These are phyloP conservation scores for Nephotettix cincticeps DNA, from an alignment of 1,140 invertebrate species.

Conservation along the genomic window DNA sequence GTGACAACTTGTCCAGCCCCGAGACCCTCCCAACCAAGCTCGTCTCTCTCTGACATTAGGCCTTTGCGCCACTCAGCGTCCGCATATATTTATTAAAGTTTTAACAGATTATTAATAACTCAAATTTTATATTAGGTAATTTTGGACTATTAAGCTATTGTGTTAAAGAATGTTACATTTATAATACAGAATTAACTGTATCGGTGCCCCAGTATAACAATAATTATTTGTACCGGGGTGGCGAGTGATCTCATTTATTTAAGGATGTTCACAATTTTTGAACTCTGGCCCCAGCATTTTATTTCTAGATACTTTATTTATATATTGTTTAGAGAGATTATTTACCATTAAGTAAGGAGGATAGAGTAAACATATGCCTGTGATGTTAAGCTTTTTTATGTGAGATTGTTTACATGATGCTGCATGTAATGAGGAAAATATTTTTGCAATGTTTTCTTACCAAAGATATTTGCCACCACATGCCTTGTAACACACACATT, in stretches of 20 bases:
- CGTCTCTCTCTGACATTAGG: conserved; percentile 65
- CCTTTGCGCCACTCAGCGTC: neutral
- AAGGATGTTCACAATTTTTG: neutral
- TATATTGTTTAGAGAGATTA: conserved; percentile 13
- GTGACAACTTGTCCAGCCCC: conserved; percentile 64
- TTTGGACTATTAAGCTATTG: no score
- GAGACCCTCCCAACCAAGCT: conserved; percentile 69
- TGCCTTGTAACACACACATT: conserved; percentile 21
- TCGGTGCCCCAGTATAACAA: no score
- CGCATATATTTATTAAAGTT: conserved; percentile 7
- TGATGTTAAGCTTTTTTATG: conserved; percentile 2
- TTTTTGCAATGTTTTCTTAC: conserved; percentile 20
- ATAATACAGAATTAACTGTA: no score
- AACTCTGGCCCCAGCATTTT: conserved; percentile 1
- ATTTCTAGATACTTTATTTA: conserved; percentile 11
- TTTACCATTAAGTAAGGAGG: neutral
- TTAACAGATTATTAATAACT: neutral
- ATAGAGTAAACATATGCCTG: conserved; percentile 3
- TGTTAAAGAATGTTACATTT: no score
- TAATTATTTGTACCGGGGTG: neutral
- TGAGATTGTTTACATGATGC: neutral
- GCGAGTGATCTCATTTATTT: neutral
- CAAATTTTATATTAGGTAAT: no score
- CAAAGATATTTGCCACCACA: conserved; percentile 18
- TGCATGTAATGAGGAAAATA: neutral